Evolutionary conservation across 2,888 invertebrate genomes (phyloP).

Genomic region (Spialia ferax): DNA sequence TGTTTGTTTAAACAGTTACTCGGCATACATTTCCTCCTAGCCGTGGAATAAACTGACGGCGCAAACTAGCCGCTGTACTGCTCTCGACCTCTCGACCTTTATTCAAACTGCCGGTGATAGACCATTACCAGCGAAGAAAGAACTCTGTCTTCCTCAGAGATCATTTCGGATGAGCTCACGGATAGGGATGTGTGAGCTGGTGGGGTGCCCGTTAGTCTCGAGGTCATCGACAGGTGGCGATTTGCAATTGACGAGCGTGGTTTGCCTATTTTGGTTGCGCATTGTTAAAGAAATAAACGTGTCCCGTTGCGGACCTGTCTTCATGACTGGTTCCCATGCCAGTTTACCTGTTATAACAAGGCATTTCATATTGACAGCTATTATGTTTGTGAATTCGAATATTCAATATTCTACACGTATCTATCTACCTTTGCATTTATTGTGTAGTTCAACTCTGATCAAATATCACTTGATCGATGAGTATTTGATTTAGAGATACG

Average conservation of each 20-base stretch:
- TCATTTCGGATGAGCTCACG: conserved; percentile 41
- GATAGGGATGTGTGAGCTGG: conserved; percentile 50
- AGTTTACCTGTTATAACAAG: conserved; percentile 39
- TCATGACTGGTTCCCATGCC: conserved; percentile 43
- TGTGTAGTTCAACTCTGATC: neutral
- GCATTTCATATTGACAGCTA: conserved; percentile 44
- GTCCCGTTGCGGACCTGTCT: conserved; percentile 62
- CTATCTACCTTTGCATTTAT: neutral
- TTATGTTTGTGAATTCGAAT: conserved; percentile 44
- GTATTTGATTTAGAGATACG: neutral
- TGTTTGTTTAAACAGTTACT: conserved; percentile 79
- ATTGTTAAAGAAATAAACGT: conserved; percentile 71
- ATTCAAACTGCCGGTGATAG: conserved; percentile 70
- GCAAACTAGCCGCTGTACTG: conserved; percentile 71
- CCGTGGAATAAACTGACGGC: conserved; percentile 61
- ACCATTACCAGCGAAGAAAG: conserved; percentile 58
- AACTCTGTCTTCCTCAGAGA: conserved; percentile 50
- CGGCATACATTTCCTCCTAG: conserved; percentile 72
- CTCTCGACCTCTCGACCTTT: conserved; percentile 81
- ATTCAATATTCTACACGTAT: neutral
- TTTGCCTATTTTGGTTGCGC: conserved; percentile 77
- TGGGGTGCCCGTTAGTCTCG: conserved; percentile 77
- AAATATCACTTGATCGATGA: neutral
- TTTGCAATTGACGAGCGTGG: conserved; percentile 78
- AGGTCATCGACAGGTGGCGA: conserved; percentile 83